These are phyloP conservation scores for Semnornis frantzii DNA, from an alignment of 2,113 vertebrate species.

Conservation along the genomic window DNA sequence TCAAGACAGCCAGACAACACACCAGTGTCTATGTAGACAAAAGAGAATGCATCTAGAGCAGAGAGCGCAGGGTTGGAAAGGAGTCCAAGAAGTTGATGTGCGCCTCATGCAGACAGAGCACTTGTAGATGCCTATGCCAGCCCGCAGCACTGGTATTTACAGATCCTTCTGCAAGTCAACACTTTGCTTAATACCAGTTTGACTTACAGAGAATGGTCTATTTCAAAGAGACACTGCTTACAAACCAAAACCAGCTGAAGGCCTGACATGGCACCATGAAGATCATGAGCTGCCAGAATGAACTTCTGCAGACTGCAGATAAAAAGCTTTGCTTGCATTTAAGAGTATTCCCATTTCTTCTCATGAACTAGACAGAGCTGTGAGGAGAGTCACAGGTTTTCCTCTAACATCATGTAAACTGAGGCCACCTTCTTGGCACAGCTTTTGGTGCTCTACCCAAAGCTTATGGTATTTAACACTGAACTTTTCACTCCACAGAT, in stretches of 20 bases:
- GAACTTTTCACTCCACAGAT: background rate
- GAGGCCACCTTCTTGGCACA: background rate
- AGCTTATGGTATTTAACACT: background rate
- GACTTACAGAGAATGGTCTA: no score
- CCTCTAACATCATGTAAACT: background rate
- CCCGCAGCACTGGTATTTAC: background rate
- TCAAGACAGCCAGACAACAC: background rate
- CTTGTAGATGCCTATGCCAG: no score
- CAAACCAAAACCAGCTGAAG: background rate
- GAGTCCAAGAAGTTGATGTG: background rate
- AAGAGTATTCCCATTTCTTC: background rate
- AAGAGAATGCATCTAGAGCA: background rate
- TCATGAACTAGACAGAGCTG: background rate
- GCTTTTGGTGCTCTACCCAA: background rate
- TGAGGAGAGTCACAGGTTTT: background rate
- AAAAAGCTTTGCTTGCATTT: background rate
- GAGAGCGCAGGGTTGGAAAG: background rate
- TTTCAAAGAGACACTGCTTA: background rate
- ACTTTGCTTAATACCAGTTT: no score
- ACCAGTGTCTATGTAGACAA: background rate
- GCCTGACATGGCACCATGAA: accelerated
- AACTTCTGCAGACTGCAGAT: background rate
- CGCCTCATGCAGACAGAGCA: no score
- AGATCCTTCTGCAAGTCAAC: background rate
- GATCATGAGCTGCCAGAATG: background rate